A percentile compares a stretch with the other conserved stretches of the same genome.
Evolutionary conservation across 2,113 vertebrate genomes (phyloP).

Genomic region (Polypterus senegalus): DNA sequence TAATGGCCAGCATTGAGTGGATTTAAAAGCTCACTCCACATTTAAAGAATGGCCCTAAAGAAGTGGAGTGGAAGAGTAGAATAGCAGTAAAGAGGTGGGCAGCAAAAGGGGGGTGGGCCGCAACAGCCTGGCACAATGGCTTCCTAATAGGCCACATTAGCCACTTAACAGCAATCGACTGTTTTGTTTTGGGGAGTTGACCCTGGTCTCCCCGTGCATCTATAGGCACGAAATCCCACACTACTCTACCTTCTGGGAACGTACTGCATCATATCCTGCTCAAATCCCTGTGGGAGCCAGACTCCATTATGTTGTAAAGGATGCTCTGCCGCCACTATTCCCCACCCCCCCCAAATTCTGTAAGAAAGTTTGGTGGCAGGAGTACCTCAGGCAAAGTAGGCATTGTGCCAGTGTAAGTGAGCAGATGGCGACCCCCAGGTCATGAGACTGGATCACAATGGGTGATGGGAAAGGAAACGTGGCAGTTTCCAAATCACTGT

Average conservation of each 20-base stretch:
- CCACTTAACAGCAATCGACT: conserved; percentile 12
- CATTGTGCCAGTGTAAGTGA: conserved; percentile 56
- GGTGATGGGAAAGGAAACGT: conserved; percentile 50
- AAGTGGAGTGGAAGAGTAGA: neutral
- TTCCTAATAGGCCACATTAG: conserved; percentile 8
- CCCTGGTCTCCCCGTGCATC: conserved; percentile 47
- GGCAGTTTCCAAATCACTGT: conserved; percentile 42
- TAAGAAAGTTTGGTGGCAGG: conserved; percentile 47
- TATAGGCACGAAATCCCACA: conserved; percentile 50
- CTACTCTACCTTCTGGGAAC: conserved; percentile 47
- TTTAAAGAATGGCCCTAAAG: conserved; percentile 1
- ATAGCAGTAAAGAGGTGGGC: neutral
- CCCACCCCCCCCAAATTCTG: conserved; percentile 7
- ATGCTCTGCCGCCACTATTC: no score
- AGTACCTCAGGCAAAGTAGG: conserved; percentile 47
- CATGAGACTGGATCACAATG: conserved; percentile 48
- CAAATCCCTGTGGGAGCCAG: conserved; percentile 45
- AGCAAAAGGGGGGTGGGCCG: neutral
- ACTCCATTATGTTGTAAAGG: conserved; percentile 43
- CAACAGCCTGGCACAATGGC: conserved; percentile 5
- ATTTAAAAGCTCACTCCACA: neutral
- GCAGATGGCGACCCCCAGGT: conserved; percentile 61
- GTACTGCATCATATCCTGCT: conserved; percentile 40
- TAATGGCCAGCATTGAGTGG: no score
- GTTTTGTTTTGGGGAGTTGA: conserved; percentile 45